Evolutionary conservation across 1,140 invertebrate species (phyloP).

Genomic region (Leptinotarsa undecemlineata): DNA sequence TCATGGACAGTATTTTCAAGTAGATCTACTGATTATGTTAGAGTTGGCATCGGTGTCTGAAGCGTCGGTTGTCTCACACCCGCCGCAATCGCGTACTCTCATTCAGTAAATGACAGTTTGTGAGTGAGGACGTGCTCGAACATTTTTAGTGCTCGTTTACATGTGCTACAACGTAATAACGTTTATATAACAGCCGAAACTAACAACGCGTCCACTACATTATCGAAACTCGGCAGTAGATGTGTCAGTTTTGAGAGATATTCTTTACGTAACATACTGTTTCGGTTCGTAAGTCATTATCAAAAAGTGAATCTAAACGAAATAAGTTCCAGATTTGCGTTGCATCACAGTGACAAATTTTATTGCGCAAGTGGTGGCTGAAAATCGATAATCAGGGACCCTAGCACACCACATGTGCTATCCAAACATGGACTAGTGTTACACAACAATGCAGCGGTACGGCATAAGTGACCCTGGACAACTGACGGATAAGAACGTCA

Average conservation of each 20-base stretch:
- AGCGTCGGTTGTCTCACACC: neutral
- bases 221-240: neutral
- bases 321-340: neutral
- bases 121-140: constrained; percentile 1
- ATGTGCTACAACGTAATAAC: constrained; percentile 19
- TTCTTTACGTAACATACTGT: neutral
- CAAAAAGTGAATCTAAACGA: neutral
- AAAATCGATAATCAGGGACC: constrained; percentile 20
- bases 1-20: neutral
- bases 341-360: constrained; percentile 10
- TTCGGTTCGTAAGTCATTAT: neutral
- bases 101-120: neutral
- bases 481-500: constrained; percentile 7
- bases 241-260: neutral
- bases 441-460: constrained; percentile 23
- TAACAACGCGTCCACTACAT: constrained; percentile 6
- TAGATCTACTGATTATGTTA: no score
- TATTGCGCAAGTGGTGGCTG: constrained; percentile 24
- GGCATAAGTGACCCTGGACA: constrained; percentile 9
- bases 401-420: constrained; percentile 22
- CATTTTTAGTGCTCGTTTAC: constrained; percentile 11
- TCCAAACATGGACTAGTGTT: constrained; percentile 19
- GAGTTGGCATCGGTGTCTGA: neutral
- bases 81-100: constrained; percentile 7
- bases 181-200: constrained; percentile 20